A percentile compares a stretch with the other conserved stretches of the same genome.
These are phyloP conservation scores for Craterocephalus amniculus DNA, from an alignment of 2,797 vertebrate species.

Conservation along the genomic window DNA sequence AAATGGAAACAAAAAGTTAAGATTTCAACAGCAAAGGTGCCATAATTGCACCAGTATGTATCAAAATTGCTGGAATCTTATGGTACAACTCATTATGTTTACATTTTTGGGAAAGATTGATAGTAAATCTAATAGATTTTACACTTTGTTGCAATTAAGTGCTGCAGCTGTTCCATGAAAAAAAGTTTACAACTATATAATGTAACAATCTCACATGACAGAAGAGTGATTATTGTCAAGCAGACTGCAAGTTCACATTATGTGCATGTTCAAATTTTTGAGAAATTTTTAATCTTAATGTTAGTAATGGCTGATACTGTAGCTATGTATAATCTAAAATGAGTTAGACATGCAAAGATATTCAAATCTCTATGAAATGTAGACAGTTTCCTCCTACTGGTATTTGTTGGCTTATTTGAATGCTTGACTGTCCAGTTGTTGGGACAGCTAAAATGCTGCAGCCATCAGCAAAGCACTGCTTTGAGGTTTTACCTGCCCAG, in stretches of 20 bases:
- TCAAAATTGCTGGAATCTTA: neutral
- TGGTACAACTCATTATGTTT: neutral
- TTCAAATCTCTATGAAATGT: neutral
- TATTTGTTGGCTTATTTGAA: slow-evolving; percentile 62
- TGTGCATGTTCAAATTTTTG: neutral
- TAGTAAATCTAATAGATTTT: neutral
- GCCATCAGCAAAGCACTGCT: slow-evolving; percentile 78
- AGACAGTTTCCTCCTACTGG: neutral
- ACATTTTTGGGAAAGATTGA: neutral
- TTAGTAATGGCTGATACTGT: neutral
- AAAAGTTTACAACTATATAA: no score
- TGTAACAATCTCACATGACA: slow-evolving; percentile 22
- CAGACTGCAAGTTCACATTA: neutral
- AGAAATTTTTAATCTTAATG: neutral
- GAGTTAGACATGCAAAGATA: neutral
- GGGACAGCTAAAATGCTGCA: slow-evolving; percentile 65
- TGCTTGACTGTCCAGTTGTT: slow-evolving; percentile 77
- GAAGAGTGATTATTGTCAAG: slow-evolving; percentile 43
- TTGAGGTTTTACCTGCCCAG: slow-evolving; percentile 67
- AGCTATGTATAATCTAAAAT: neutral
- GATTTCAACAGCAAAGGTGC: neutral
- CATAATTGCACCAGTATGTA: neutral
- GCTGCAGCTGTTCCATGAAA: neutral
- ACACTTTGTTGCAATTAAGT: neutral
- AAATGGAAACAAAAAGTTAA: neutral